Conservation (phyloP, 2,113 vertebrate genomes). For the Myotis yumanensis region DNA sequence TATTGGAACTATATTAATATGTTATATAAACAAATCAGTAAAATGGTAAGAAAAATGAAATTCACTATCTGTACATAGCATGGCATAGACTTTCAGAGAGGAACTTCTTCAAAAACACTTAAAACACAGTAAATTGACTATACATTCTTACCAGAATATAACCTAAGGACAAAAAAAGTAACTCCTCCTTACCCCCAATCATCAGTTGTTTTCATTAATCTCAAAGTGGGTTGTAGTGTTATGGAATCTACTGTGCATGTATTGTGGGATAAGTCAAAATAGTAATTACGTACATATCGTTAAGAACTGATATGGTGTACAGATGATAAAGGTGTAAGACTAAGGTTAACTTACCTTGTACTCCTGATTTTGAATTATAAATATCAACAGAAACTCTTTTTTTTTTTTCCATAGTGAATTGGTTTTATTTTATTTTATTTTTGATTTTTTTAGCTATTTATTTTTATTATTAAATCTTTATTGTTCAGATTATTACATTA, state of each 20-base stretch:
- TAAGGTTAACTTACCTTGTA: neutral
- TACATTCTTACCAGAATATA: neutral
- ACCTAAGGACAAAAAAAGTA: neutral
- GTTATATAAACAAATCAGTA: neutral
- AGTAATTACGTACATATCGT: neutral
- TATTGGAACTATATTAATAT: neutral
- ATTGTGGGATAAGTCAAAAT: neutral
- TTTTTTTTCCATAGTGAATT: no score
- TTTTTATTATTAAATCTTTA: no score
- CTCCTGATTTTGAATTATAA: neutral
- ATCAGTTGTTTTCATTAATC: neutral
- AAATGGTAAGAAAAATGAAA: neutral
- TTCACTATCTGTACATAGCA: neutral
- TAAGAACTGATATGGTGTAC: neutral
- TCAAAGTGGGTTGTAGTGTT: neutral
- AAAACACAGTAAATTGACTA: neutral
- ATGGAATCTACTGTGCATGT: neutral
- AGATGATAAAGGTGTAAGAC: neutral
- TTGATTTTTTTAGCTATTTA: no score
- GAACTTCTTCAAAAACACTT: neutral
- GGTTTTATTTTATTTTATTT: no score
- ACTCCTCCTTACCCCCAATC: no score
- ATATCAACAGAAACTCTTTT: neutral
- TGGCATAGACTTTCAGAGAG: neutral
- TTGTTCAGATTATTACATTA: no score